Base-by-base conservation (phyloP, 2,113 vertebrate genomes). In the Progne subis region DNA sequence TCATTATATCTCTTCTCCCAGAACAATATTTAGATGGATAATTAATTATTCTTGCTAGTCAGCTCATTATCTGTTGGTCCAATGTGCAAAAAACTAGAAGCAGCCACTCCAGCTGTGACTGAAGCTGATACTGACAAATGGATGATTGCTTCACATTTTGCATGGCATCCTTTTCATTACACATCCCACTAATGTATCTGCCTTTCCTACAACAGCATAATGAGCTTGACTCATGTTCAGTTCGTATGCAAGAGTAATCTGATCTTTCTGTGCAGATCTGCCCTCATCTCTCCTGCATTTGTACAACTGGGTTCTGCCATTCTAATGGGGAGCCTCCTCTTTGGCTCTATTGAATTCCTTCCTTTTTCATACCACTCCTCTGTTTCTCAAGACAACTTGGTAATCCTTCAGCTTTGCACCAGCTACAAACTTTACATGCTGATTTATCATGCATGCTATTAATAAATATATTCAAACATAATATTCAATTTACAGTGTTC, bases 21-120 rank as follows among this genome's bases (percentile, higher is more conserved):
- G 63, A 86, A 80, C 50, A 72, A 41, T 46, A 77, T 65, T 82
- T 69, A 88, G 63, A 82, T 26, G 14, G 49, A 32, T 72, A 80
- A 94, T 94, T 46, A 88, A 94, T 92, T 90, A 72, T 57, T 90
- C 55, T 57, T 88, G 34, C 69, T 81, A 50, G 60, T 83, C 82
- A 93, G 71, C 46, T 74, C 43, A 6, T 93, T 92, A 88, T 86
- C 79, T 92, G 4, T 61, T 77, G 55, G 56, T 64, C 47, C 79
- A 88, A 67, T 1, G 2, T 47, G 52, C 34, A 81, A 83, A 83
- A 92, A 77, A 14, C 6, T 68, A 88, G 94, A 63, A 90, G 68
- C 59, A 88, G 52, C 64, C 74, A 78, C 67, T 94, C 43, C 63
- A 95, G 82, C 56, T 93, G 80, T 52, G 74, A 63, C 86, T 63